Base-by-base conservation (phyloP, 2,113 vertebrate species). In the Mormyrus iriodes region DNA sequence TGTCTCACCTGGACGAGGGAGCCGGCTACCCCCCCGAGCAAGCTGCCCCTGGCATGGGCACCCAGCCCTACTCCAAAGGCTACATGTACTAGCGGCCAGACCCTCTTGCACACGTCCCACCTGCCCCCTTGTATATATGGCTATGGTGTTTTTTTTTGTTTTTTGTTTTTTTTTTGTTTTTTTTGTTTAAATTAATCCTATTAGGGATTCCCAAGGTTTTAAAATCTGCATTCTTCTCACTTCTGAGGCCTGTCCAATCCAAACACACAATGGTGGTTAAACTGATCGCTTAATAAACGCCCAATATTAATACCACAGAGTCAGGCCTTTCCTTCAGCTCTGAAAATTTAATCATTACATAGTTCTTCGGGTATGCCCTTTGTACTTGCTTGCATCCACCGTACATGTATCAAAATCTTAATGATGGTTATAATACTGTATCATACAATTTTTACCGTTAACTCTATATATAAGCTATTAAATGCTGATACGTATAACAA, bases 1-100 rank as follows among this genome's bases (percentile, higher is more conserved):
- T 99, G 76, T 97, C 97, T 5, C 98, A 99, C 95, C 94, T 99
- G 95, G 98, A 98, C 0, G 97, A 99, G 92, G 95, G 88, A 0
- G 88, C 93, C 0, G 65, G 96, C 90, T 98, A 96, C 91, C 93
- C 97, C 91, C 93, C 97, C 0, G 97, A 98, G 88, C 94, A 93
- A 90, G 91, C 92, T 88, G 94, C 96, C 0, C 95, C 96, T 84
- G 95, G 94, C 92, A 94, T 96, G 93, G 95, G 96, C 58, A 86
- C 95, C 6, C 97, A 98, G 95, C 94, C 95, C 93, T 98, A 97
- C 93, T 95, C 97, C 96, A 97, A 97, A 94, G 95, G 96, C 95
- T 99, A 97, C 95, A 96, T 96, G 0, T 99, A 97, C 94, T 99
- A 98, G 95, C 91, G 91, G 35, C 31, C 19, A 1, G 88, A 88